Percentiles rank a stretch among this genome's conserved stretches.
These are phyloP conservation scores for Rhyacichthys aspro DNA, from an alignment of 2,797 vertebrate genomes.

Conservation along the genomic window DNA sequence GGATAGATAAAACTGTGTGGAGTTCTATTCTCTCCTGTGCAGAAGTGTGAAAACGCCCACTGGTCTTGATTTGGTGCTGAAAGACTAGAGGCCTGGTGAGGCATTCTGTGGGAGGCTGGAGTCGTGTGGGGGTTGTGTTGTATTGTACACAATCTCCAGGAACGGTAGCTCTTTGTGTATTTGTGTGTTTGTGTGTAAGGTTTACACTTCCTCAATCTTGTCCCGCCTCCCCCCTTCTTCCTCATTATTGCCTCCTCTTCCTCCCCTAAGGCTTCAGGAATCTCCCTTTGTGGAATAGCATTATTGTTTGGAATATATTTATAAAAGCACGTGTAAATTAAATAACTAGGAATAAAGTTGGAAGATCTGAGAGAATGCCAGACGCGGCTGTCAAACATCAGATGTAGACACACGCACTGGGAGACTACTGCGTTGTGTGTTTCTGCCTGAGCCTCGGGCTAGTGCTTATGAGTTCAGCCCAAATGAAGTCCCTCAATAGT, in stretches of 20 bases:
- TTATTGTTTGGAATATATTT: constrained; percentile 49
- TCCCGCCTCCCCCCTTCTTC: constrained; percentile 31
- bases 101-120: constrained; percentile 71
- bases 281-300: constrained; percentile 45
- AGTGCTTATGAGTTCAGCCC: constrained; percentile 26
- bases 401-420: constrained; percentile 3
- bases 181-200: constrained; percentile 34
- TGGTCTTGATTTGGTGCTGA: constrained; percentile 72
- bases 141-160: constrained; percentile 67
- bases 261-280: constrained; percentile 37
- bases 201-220: constrained; percentile 50
- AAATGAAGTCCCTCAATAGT: constrained; percentile 60
- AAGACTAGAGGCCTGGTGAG: constrained; percentile 72
- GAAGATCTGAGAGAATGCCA: constrained; percentile 10
- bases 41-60: constrained; percentile 72
- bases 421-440: constrained; percentile 13
- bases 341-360: constrained; percentile 12
- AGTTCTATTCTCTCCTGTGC: constrained; percentile 54
- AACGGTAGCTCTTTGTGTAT: constrained; percentile 57
- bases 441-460: constrained; percentile 26
- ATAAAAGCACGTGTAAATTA: constrained; percentile 30
- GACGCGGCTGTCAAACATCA: constrained; percentile 11
- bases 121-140: constrained; percentile 67
- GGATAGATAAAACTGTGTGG: constrained; percentile 43
- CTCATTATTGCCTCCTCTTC: too few species aligned